A percentile compares a stretch with the other conserved stretches of the same genome.
Conservation (phyloP, 1,140 invertebrate genomes). For the Zaprionus davidi region DNA sequence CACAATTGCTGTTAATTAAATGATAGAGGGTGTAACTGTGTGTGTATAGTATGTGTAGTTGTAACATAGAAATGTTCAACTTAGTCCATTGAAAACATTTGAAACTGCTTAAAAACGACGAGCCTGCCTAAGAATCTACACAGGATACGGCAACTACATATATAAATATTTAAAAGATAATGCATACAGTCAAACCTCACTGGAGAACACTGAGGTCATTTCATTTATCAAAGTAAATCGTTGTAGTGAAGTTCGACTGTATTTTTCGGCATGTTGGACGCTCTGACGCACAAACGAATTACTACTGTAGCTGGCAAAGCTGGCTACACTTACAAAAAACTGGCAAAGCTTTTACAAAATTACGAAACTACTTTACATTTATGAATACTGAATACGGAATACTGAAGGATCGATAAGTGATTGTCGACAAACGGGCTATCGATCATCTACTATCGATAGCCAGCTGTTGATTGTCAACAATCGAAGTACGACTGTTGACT, state of each 20-base stretch:
- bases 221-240: neutral
- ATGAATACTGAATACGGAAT: constrained; percentile 63
- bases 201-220: neutral
- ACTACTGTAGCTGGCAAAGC: constrained; percentile 56
- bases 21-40: constrained; percentile 8
- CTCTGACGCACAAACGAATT: constrained; percentile 47
- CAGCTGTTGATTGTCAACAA: neutral
- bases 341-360: constrained; percentile 80
- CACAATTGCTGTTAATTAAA: constrained; percentile 59
- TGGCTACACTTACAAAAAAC: constrained; percentile 57
- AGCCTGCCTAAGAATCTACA: constrained; percentile 40
- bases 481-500: neutral
- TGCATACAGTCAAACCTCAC: constrained; percentile 7
- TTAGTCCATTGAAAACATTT: constrained; percentile 74
- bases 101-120: constrained; percentile 53
- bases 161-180: constrained; percentile 48
- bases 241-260: neutral
- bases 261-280: neutral
- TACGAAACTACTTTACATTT: constrained; percentile 78
- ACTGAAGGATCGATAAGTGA: constrained; percentile 18
- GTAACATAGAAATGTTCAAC: constrained; percentile 69
- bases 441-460: neutral
- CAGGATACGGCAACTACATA: constrained; percentile 45
- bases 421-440: neutral
- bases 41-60: constrained; percentile 31